A percentile compares a stretch with the other conserved stretches of the same genome.
Conservation (phyloP, 2,888 invertebrate species). For the Hyposoter didymator region DNA sequence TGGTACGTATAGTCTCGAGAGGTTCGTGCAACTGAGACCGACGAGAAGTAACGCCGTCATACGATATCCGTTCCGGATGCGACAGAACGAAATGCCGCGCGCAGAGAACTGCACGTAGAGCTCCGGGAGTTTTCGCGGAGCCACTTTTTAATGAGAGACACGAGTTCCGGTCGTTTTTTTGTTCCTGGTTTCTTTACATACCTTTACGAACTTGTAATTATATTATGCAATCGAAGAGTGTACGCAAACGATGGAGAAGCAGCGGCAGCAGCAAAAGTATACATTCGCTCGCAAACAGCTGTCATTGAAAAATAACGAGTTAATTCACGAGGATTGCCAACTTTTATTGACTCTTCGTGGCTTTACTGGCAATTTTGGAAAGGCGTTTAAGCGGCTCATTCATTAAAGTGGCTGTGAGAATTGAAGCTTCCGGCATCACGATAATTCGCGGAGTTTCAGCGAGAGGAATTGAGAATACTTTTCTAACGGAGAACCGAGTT, state of each 20-base stretch:
- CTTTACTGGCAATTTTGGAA: neutral
- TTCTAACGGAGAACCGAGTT: neutral
- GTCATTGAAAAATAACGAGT: neutral
- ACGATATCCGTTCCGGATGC: constrained; percentile 64
- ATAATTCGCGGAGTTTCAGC: neutral
- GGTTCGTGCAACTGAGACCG: neutral
- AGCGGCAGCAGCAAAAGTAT: constrained; percentile 11
- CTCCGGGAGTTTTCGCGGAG: constrained; percentile 17
- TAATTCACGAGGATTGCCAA: neutral
- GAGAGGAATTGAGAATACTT: neutral
- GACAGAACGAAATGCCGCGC: constrained; percentile 36
- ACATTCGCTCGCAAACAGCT: neutral
- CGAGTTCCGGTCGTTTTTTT: constrained; percentile 24
- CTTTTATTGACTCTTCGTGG: neutral
- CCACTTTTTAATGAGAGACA: constrained; percentile 14
- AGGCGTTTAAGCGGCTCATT: neutral
- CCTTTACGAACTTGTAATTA: neutral
- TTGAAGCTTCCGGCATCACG: neutral
- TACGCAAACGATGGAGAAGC: constrained; percentile 8
- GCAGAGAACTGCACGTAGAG: neutral
- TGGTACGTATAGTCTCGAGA: neutral
- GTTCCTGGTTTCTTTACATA: constrained; percentile 17
- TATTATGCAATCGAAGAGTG: constrained; percentile 1
- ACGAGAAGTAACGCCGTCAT: constrained; percentile 40
- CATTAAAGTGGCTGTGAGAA: neutral